Conservation (phyloP, 2,113 vertebrate genomes). For the Athene noctua region DNA sequence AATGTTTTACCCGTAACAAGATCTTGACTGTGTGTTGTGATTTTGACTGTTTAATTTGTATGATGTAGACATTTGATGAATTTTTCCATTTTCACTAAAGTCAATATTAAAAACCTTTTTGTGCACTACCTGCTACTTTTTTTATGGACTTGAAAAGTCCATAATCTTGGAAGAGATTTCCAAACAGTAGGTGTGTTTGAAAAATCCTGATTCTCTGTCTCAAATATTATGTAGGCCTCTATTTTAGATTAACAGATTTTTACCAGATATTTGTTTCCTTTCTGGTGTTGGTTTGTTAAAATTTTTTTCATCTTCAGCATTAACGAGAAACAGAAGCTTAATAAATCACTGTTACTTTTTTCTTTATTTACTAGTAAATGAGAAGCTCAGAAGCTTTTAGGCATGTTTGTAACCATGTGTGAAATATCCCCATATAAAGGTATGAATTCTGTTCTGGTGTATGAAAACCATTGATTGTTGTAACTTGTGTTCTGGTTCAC, state of each 20-base stretch:
- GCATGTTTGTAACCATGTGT: not conserved
- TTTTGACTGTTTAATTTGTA: not conserved
- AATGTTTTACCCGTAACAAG: not conserved
- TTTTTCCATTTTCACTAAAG: constrained; percentile 26
- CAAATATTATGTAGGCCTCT: not conserved
- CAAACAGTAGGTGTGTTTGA: not conserved
- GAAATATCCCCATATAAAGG: not conserved
- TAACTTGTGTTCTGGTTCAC: not conserved
- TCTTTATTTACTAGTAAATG: not conserved
- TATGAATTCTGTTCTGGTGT: not conserved
- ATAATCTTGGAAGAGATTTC: not conserved
- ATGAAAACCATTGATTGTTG: not conserved
- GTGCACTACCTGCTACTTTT: not conserved
- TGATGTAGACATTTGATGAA: not conserved
- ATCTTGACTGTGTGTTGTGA: not conserved
- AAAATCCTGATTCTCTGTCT: not conserved
- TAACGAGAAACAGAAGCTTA: not conserved
- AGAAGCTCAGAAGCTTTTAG: not conserved
- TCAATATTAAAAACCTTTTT: not conserved
- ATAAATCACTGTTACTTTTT: not conserved
- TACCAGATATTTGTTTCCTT: not conserved
- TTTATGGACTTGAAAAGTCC: not conserved
- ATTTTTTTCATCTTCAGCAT: not conserved
- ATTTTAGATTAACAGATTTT: not conserved
- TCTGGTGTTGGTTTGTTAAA: not conserved